Base-by-base conservation (phyloP, 2,888 invertebrate genomes). In the Leptinotarsa rubiginosa region DNA sequence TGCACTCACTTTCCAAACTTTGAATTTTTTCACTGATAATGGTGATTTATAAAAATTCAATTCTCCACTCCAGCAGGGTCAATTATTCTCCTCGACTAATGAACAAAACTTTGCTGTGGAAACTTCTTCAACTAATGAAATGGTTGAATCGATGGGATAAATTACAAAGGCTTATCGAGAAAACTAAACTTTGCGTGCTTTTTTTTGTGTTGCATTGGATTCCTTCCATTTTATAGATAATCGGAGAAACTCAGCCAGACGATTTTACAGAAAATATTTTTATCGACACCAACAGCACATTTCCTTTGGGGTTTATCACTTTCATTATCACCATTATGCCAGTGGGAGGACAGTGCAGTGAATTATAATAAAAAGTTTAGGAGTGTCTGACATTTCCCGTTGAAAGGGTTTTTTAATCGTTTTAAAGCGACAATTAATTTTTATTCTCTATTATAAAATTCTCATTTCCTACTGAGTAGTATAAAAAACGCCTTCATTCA, bases 281-380 rank as follows among this genome's bases (percentile, higher is more conserved):
- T 56, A 56, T 56, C 56, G 56, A 56, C 56, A 56, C 56, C 56
- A 22, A 56, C 56, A 56, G 56, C 56, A 13, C 56, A 56, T 56
- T 56, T 56, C 56, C 56, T 56, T 13, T 22, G 22, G 10, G 13
- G 20, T 56, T 56, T 56, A 56, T 56, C 56, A 56, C 56, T 13
- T 56, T 56, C 22, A 56, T 22, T 56, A 56, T 56, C 56, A 56
- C 13, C 56, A 56, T 12, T 22, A 56, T 20, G 22, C 56, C 56
- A 56, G 56, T 56, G 56, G 56, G 56, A 56, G 56, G 22, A 56
- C 13, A 56, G 56, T 56, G 20, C 56, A 22, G 56, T 56, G 56
- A 22, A 56, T 56, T 22, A 13, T 22, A 56, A 56, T 56, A 56
- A 22, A 56, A 56, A 22, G 13, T 56, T 56, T 13, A 56, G 56